Evolutionary conservation across 2,888 invertebrate species (phyloP), one percentile per base, ranked within the genome.

Genomic region (Euplexia lucipara): DNA sequence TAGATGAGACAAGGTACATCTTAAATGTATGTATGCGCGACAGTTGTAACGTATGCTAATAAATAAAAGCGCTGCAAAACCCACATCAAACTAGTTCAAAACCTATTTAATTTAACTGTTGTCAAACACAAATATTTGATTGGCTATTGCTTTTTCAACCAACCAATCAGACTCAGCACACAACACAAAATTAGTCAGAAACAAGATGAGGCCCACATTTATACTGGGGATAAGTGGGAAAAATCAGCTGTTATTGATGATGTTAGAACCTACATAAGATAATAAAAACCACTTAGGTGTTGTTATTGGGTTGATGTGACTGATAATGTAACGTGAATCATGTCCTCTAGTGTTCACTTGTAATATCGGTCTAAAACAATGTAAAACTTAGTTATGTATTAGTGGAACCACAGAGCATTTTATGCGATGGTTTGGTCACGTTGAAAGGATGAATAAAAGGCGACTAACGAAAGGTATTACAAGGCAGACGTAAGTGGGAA

Each of bases 1-100:
- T 39, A 39, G 20, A 37, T 26, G 47, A 26, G 34, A 65, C 65
- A 70, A n/a, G 18, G 37, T 18, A 5, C 45, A 70, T 70, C 26
- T 20, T 16, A 2, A 9, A 52, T n/a, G 10, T 20, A 7, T 12
- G 4, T 12, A 1, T 4, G 12, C 2, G 22, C n/a, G 20, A 20
- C n/a, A 14, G 8, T 14, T 20, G 20, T 56, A 26, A 20, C 18
- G 54, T 41, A n/a, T n/a, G n/a, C n/a, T n/a, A n/a, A n/a, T n/a
- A n/a, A n/a, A n/a, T n/a, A n/a, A n/a, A n/a, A n/a, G n/a, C n/a
- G n/a, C n/a, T n/a, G n/a, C n/a, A n/a, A n/a, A n/a, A n/a, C n/a
- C n/a, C 26, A 26, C 26, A 26, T 26, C 26, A 26, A 26, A 5
- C 26, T 26, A 26, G 8, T n/a, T 39, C 12, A 16, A n/a, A 32